Percentiles rank a stretch among this genome's conserved stretches.
Conservation (phyloP, 2,888 invertebrate genomes). For the Desoria tigrina region DNA sequence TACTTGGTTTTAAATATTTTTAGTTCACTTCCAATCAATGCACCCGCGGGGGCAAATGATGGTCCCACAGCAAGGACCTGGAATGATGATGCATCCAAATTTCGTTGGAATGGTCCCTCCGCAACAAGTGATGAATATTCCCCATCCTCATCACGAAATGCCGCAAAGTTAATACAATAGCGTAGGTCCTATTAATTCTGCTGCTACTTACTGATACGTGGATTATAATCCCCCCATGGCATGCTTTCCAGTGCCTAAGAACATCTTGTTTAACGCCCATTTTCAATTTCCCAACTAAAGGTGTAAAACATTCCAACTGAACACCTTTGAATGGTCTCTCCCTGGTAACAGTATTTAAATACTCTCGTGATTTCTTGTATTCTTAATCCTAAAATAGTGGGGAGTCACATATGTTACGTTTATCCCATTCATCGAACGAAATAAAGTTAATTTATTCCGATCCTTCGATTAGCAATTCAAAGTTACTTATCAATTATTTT, state of each 20-base stretch:
- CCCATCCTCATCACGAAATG: slow-evolving; percentile 33
- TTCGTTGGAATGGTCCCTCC: slow-evolving; percentile 24
- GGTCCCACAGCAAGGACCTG: not conserved
- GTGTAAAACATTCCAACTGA: not conserved
- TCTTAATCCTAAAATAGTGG: not conserved
- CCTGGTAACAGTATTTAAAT: not conserved
- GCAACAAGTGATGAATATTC: slow-evolving; percentile 3
- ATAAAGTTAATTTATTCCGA: slow-evolving; percentile 22
- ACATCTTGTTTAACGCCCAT: not conserved
- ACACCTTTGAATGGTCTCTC: not conserved
- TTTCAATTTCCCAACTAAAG: too few relatives aligned
- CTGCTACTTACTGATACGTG: not conserved
- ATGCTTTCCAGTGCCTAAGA: not conserved
- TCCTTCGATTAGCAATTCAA: not conserved
- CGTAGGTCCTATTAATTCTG: not conserved
- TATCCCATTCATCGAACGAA: slow-evolving; percentile 2
- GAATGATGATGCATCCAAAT: slow-evolving; percentile 31
- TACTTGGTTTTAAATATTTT: not conserved
- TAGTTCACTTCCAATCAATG: slow-evolving; percentile 13
- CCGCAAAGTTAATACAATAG: slow-evolving; percentile 10
- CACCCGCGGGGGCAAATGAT: slow-evolving; percentile 6
- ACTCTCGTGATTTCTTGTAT: not conserved
- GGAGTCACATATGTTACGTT: slow-evolving; percentile 11
- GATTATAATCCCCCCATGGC: not conserved
- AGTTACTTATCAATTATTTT: too few relatives aligned